These are phyloP conservation scores for Ctenodactylus gundi DNA, from an alignment of 2,113 vertebrate genomes.

Conservation along the genomic window DNA sequence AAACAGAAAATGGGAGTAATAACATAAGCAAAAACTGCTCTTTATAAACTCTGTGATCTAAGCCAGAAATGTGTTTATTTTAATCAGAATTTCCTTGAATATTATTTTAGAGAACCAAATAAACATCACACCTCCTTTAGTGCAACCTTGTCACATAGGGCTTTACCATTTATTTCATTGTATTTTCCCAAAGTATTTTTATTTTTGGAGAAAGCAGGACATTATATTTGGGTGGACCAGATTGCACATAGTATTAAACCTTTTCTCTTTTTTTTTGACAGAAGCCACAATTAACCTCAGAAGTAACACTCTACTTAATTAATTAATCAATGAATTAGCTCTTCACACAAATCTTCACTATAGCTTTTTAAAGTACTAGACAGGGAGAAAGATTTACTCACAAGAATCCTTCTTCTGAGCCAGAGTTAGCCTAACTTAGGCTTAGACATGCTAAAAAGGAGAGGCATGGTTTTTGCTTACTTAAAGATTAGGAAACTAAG, in stretches of 20 bases:
- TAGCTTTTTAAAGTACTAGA: neutral
- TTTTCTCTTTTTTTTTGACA: neutral
- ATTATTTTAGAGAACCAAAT: neutral
- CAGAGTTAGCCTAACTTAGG: neutral
- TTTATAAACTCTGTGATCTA: neutral
- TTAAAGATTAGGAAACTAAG: no score
- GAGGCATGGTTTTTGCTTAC: neutral
- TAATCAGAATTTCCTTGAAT: neutral
- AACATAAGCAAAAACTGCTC: neutral
- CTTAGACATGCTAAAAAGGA: neutral
- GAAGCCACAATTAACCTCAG: conserved; percentile 10
- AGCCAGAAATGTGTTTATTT: conserved; percentile 5
- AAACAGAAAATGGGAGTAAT: neutral
- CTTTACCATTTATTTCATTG: neutral
- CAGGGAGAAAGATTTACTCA: neutral
- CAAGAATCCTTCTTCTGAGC: neutral
- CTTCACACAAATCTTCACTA: neutral
- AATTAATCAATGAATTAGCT: neutral
- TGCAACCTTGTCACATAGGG: neutral
- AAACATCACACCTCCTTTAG: neutral
- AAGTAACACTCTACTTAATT: conserved; percentile 8
- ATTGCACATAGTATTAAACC: neutral
- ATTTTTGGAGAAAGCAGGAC: neutral
- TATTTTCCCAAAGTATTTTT: neutral
- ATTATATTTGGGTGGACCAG: neutral